A percentile compares a stretch with the other conserved stretches of the same genome.
phyloP scores from a whole-genome alignment of 2,888 invertebrate species.

The Luffia ferchaultella region DNA sequence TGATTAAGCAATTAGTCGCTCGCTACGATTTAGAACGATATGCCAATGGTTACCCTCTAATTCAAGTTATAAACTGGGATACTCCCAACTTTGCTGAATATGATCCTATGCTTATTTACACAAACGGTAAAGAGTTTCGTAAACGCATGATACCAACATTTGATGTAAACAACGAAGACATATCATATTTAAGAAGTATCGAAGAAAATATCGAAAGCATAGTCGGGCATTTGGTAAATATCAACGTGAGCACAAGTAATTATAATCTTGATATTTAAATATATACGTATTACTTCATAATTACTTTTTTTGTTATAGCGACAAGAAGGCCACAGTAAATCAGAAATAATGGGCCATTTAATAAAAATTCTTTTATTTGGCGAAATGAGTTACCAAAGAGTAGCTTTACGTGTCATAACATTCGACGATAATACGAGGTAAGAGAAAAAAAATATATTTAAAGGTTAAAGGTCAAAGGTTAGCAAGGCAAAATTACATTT shows the following conservation, averaged over 20 bases:
- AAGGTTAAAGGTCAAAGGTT: no score
- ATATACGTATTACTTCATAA: no score
- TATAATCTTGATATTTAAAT: no score
- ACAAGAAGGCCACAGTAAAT: slow-evolving; percentile 39
- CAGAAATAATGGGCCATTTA: slow-evolving; percentile 45
- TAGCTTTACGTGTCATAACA: slow-evolving; percentile 29
- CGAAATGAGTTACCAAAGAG: slow-evolving; percentile 39
- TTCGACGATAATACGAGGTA: neutral
- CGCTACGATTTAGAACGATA: slow-evolving; percentile 77
- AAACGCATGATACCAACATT: slow-evolving; percentile 48
- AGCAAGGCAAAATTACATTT: no score
- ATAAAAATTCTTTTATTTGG: slow-evolving; percentile 45
- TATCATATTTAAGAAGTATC: slow-evolving; percentile 34
- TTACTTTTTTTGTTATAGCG: slow-evolving; percentile 26
- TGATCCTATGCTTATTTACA: slow-evolving; percentile 68
- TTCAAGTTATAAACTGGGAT: slow-evolving; percentile 62
- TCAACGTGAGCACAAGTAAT: no score
- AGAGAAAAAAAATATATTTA: neutral
- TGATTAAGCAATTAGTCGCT: slow-evolving; percentile 72
- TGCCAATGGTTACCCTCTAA: slow-evolving; percentile 68
- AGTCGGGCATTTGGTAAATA: slow-evolving; percentile 40
- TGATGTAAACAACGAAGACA: slow-evolving; percentile 30
- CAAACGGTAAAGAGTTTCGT: slow-evolving; percentile 70
- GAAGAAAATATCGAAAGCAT: slow-evolving; percentile 36
- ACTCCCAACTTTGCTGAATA: slow-evolving; percentile 54